These are phyloP conservation scores for Passer domesticus DNA, from an alignment of 2,113 vertebrate genomes.

Conservation along the genomic window DNA sequence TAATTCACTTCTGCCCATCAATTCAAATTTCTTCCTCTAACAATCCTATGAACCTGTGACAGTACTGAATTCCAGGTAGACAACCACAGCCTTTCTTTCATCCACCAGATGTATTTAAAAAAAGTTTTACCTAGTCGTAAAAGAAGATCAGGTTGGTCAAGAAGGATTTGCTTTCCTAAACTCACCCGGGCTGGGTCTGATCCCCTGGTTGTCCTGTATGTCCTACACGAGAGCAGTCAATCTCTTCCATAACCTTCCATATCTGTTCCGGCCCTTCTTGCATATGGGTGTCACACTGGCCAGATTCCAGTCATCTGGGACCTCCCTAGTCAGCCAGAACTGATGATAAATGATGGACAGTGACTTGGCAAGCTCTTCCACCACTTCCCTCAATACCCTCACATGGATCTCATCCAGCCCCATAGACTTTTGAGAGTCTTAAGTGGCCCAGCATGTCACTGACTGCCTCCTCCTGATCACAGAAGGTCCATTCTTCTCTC, in stretches of 20 bases:
- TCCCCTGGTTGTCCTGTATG: background rate
- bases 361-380: background rate
- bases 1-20: background rate
- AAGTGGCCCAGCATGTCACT: background rate
- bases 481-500: background rate
- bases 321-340: too few species aligned
- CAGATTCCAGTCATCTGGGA: background rate
- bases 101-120: background rate
- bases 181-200: background rate
- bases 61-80: background rate
- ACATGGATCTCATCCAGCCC: background rate
- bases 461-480: background rate
- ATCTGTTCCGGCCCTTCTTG: background rate
- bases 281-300: background rate
- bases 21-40: background rate
- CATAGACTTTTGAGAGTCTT: background rate
- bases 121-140: too few species aligned
- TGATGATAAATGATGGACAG: background rate
- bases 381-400: background rate
- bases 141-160: background rate
- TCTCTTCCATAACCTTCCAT: background rate
- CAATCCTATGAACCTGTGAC: background rate
- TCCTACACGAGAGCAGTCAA: background rate
- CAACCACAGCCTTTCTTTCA: background rate
- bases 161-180: background rate